Evolutionary conservation across 2,888 invertebrate genomes (phyloP).

Genomic region (Mechanitis messenoides): DNA sequence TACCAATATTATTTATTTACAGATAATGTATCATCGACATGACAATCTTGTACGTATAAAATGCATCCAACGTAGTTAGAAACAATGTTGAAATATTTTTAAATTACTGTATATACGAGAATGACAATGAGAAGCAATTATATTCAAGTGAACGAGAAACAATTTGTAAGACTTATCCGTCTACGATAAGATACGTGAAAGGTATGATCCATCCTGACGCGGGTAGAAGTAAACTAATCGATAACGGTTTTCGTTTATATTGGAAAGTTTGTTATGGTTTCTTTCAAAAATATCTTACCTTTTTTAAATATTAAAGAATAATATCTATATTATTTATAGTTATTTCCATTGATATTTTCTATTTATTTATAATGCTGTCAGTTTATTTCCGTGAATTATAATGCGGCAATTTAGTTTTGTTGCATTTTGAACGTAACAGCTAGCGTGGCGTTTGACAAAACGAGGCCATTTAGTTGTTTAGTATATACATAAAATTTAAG

Average conservation of each 20-base stretch:
- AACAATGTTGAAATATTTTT: too few species aligned
- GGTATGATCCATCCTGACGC: slow-evolving; percentile 30
- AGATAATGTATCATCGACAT: too few species aligned
- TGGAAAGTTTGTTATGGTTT: slow-evolving; percentile 1
- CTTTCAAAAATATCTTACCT: background rate
- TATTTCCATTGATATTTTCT: too few species aligned
- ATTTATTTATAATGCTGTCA: too few species aligned
- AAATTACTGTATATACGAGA: too few species aligned
- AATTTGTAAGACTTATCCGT: slow-evolving; percentile 14
- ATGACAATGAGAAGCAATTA: background rate
- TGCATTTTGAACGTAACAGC: slow-evolving; percentile 23
- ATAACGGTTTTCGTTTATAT: background rate
- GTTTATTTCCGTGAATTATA: too few species aligned
- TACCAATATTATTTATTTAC: too few species aligned
- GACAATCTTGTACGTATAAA: too few species aligned
- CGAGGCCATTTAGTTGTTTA: slow-evolving; percentile 30
- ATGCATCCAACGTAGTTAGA: too few species aligned
- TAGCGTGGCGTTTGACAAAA: slow-evolving; percentile 27
- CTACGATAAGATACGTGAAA: slow-evolving; percentile 31
- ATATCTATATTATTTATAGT: too few species aligned
- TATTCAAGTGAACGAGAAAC: slow-evolving; percentile 16
- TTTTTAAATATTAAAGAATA: too few species aligned
- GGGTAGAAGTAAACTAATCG: slow-evolving; percentile 18
- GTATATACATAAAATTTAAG: slow-evolving; percentile 29
- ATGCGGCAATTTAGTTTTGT: slow-evolving; percentile 14